These are phyloP conservation scores for Ricordea florida DNA, from an alignment of 92 coral and sea anemone species.

Conservation along the genomic window DNA sequence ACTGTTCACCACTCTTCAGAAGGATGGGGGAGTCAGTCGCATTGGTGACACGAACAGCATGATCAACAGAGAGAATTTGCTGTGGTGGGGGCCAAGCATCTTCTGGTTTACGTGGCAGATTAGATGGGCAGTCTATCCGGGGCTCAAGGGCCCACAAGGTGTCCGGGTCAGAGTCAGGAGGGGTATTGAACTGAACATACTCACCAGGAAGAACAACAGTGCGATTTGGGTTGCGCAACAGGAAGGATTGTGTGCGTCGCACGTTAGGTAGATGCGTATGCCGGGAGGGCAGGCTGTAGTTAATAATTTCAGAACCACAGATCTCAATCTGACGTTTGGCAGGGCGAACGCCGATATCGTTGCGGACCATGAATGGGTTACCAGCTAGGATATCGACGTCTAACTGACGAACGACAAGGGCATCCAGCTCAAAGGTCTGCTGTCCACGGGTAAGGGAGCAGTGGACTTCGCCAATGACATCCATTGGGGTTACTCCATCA, in stretches of 20 bases:
- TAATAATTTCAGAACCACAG: constrained; percentile 35
- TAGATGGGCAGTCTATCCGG: constrained; percentile 55
- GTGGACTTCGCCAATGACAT: constrained; percentile 47
- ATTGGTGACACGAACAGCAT: constrained; percentile 39
- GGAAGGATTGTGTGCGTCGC: constrained; percentile 59
- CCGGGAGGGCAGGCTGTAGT: constrained; percentile 17
- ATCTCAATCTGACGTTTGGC: constrained; percentile 46
- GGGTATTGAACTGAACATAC: constrained; percentile 50
- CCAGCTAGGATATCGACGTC: constrained; percentile 48
- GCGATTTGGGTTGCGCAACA: constrained; percentile 34
- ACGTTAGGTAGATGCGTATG: constrained; percentile 34
- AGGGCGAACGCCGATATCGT: constrained; percentile 49
- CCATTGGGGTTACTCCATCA: constrained; percentile 62
- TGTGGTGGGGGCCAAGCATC: constrained; percentile 56
- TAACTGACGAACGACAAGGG: constrained; percentile 37
- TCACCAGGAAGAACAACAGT: constrained; percentile 44
- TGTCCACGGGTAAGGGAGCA: constrained; percentile 35
- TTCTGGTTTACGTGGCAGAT: constrained; percentile 43
- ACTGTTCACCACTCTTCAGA: constrained; percentile 48
- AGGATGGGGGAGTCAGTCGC: constrained; percentile 35
- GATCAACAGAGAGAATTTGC: constrained; percentile 32
- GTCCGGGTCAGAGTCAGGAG: constrained; percentile 53
- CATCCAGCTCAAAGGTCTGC: constrained; percentile 32
- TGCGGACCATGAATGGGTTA: constrained; percentile 46
- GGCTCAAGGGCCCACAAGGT: constrained; percentile 63